Percentiles rank a stretch among this genome's conserved stretches.
These are phyloP conservation scores for Gisinianus flammeolus DNA, from an alignment of 2,888 invertebrate species.

Conservation along the genomic window DNA sequence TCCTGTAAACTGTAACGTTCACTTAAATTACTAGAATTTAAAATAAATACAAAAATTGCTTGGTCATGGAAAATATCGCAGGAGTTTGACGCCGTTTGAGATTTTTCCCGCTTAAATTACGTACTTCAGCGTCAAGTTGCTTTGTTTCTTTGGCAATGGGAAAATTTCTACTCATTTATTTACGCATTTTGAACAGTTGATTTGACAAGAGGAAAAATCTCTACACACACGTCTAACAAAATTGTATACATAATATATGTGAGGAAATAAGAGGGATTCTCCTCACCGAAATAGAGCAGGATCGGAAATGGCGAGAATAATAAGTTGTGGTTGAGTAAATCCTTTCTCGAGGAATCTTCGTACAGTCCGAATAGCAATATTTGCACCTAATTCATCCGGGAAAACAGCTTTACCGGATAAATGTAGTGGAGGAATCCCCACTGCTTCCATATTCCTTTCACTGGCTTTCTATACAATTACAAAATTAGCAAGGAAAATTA, in stretches of 20 bases:
- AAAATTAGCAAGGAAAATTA: neutral
- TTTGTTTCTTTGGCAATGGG: too few relatives aligned
- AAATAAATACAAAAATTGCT: too few relatives aligned
- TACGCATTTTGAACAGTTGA: neutral
- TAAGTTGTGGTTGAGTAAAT: slow-evolving; percentile 53
- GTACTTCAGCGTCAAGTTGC: too few relatives aligned
- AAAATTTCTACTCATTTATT: too few relatives aligned
- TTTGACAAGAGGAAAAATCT: neutral
- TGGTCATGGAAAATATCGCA: too few relatives aligned
- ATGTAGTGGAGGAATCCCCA: slow-evolving; percentile 57
- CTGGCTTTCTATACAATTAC: slow-evolving; percentile 51
- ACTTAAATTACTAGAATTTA: too few relatives aligned
- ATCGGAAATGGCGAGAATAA: slow-evolving; percentile 55
- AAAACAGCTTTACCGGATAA: slow-evolving; percentile 49
- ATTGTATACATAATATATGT: too few relatives aligned
- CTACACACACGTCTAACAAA: too few relatives aligned
- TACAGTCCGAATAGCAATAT: slow-evolving; percentile 57
- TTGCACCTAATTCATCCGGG: slow-evolving; percentile 56
- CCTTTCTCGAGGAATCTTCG: slow-evolving; percentile 58
- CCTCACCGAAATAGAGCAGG: slow-evolving; percentile 55
- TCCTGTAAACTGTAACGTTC: too few relatives aligned
- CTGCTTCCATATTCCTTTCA: slow-evolving; percentile 55
- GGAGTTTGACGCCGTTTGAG: too few relatives aligned
- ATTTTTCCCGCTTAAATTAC: too few relatives aligned
- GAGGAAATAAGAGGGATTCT: neutral